phyloP scores from a whole-genome alignment of 1,140 invertebrate species.

The Rhyacophila brunnea region DNA sequence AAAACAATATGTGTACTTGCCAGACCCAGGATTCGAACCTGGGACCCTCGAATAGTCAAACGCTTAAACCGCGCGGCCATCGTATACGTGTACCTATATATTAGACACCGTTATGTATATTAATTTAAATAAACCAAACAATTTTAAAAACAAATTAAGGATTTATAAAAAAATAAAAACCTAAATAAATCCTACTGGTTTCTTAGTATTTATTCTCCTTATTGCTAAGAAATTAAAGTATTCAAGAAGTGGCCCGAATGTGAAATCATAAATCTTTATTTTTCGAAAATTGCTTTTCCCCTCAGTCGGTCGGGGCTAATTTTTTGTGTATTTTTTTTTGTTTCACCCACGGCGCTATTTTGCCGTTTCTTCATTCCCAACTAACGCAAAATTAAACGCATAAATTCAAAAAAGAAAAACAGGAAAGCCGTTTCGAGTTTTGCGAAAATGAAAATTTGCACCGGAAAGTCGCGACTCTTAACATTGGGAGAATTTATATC shows the following conservation, averaged over 20 bases:
- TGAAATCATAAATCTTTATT: constrained; percentile 28
- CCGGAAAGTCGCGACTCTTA: constrained; percentile 3
- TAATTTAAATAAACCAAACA: too few species aligned
- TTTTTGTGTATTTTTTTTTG: constrained; percentile 19
- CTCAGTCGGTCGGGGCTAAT: constrained; percentile 15
- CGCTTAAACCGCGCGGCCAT: too few species aligned
- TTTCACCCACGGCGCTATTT: neutral
- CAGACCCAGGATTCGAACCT: too few species aligned
- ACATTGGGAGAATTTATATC: constrained; percentile 17
- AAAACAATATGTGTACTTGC: too few species aligned
- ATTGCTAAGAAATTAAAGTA: too few species aligned
- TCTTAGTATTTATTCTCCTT: too few species aligned
- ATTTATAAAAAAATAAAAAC: too few species aligned
- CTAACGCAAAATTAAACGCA: constrained; percentile 28
- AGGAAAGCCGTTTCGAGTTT: constrained; percentile 19
- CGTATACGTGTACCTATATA: too few species aligned
- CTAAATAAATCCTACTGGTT: too few species aligned
- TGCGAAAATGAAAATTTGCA: constrained; percentile 23
- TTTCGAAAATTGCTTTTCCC: constrained; percentile 30
- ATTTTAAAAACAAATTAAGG: too few species aligned
- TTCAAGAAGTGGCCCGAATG: neutral
- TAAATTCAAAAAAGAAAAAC: constrained; percentile 25
- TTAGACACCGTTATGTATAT: too few species aligned
- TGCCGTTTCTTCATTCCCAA: constrained; percentile 16
- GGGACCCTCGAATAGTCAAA: too few species aligned